Conservation (phyloP, 2,113 vertebrate genomes). For the Cynoglossus semilaevis region DNA sequence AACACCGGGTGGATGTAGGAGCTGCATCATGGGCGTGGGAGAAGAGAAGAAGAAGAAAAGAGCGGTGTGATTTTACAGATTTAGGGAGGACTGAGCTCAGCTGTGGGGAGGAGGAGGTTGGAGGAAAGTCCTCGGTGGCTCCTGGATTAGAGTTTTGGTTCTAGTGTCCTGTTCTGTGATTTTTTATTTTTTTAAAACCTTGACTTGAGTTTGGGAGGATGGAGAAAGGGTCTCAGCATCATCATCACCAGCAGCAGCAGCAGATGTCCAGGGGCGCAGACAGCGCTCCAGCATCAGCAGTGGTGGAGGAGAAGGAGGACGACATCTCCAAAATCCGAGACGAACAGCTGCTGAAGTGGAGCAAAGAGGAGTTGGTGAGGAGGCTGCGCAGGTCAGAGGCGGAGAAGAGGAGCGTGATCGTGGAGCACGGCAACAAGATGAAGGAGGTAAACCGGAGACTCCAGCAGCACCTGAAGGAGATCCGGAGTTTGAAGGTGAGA, state of each 20-base stretch:
- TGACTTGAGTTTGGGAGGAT: slow-evolving; percentile 16
- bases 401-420: slow-evolving; percentile 95
- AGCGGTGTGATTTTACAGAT: slow-evolving; percentile 37
- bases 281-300: slow-evolving; percentile 40
- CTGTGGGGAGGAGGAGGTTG: neutral
- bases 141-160: slow-evolving; percentile 24
- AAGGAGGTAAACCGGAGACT: slow-evolving; percentile 95
- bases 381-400: slow-evolving; percentile 88
- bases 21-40: slow-evolving; percentile 49
- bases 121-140: slow-evolving; percentile 29
- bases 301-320: slow-evolving; percentile 71
- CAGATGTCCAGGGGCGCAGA: neutral
- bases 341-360: slow-evolving; percentile 90
- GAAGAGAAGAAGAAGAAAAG: neutral
- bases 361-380: slow-evolving; percentile 91
- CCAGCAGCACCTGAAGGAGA: slow-evolving; percentile 94
- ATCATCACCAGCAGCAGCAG: neutral
- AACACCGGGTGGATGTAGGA: slow-evolving; percentile 11
- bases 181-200: neutral
- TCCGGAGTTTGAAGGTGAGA: slow-evolving; percentile 94
- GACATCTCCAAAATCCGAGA: slow-evolving; percentile 90
- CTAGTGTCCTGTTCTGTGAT: slow-evolving; percentile 2
- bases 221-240: slow-evolving; percentile 37
- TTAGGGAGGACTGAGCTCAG: slow-evolving; percentile 1
- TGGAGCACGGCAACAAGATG: slow-evolving; percentile 97